A percentile compares a stretch with the other conserved stretches of the same genome.
These are phyloP conservation scores for Brachionus asplanchnoidis DNA, from an alignment of 1,140 invertebrate genomes.

Conservation along the genomic window DNA sequence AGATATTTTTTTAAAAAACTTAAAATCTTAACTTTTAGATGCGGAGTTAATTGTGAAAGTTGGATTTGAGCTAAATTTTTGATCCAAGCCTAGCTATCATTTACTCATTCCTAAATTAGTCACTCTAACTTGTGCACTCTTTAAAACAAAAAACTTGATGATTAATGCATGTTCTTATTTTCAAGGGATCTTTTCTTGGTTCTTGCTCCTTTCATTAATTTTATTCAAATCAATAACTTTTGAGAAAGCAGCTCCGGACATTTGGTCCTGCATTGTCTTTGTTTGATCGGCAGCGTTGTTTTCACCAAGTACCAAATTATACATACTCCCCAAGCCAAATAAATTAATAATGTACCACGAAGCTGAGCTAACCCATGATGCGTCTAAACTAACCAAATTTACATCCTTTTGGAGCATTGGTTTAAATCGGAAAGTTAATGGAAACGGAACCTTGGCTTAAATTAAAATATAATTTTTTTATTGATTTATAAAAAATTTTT, in stretches of 20 bases:
- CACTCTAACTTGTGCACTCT: too few relatives aligned
- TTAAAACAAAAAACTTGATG: too few relatives aligned
- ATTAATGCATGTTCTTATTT: too few relatives aligned
- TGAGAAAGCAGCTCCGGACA: slow-evolving; percentile 76
- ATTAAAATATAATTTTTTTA: slow-evolving; percentile 40
- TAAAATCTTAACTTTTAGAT: too few relatives aligned
- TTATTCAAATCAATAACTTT: too few relatives aligned
- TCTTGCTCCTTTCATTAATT: too few relatives aligned
- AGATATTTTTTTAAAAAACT: too few relatives aligned
- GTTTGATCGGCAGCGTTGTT: slow-evolving; percentile 97
- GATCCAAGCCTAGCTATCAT: too few relatives aligned
- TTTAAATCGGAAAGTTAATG: slow-evolving; percentile 91
- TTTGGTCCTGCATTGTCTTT: slow-evolving; percentile 93
- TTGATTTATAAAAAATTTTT: neutral
- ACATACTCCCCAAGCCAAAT: slow-evolving; percentile 94
- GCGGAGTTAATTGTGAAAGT: too few relatives aligned
- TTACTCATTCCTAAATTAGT: too few relatives aligned
- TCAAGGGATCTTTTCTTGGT: too few relatives aligned
- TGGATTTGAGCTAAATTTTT: too few relatives aligned
- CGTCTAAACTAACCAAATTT: slow-evolving; percentile 86
- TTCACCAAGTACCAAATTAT: slow-evolving; percentile 91
- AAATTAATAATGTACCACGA: slow-evolving; percentile 99
- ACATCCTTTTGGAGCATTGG: slow-evolving; percentile 98
- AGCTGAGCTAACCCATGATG: slow-evolving; percentile 95
- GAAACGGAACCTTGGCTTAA: slow-evolving; percentile 92